A percentile compares a stretch with the other conserved stretches of the same genome.
These are phyloP conservation scores for Lampropteryx suffumata DNA, from an alignment of 2,888 invertebrate species.

Conservation along the genomic window DNA sequence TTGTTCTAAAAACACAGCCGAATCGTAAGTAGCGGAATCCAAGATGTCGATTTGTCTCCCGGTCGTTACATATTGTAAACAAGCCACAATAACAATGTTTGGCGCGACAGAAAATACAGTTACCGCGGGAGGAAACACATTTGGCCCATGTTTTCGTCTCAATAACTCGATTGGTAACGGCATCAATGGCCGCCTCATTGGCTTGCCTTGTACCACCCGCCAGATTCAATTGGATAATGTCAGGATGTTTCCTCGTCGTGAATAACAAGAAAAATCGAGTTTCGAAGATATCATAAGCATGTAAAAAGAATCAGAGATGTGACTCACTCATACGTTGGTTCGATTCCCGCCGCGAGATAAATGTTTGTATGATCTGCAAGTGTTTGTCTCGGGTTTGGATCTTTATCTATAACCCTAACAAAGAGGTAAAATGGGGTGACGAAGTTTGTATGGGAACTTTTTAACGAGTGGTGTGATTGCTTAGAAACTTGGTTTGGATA, in stretches of 20 bases:
- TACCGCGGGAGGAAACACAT: constrained; percentile 30
- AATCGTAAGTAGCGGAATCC: background rate
- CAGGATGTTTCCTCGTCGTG: constrained; percentile 12
- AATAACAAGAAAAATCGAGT: background rate
- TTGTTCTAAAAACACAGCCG: no score
- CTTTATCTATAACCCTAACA: no score
- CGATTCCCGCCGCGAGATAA: no score
- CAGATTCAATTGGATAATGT: constrained; percentile 62
- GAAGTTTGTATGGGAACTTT: no score
- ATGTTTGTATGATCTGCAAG: no score
- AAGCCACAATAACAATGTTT: constrained; percentile 14
- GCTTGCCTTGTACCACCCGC: constrained; percentile 51
- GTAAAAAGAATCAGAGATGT: no score
- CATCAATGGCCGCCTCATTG: constrained; percentile 63
- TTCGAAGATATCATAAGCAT: no score
- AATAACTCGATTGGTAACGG: constrained; percentile 45
- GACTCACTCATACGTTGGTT: no score
- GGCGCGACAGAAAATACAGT: constrained; percentile 36
- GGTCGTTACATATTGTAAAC: constrained; percentile 6
- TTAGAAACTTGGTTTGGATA: no score
- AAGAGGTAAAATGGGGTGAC: no score
- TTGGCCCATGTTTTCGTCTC: constrained; percentile 31
- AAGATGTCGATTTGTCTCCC: background rate
- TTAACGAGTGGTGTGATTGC: no score
- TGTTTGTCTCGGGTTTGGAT: no score